Conservation (phyloP, 2,797 vertebrate species). For the Agapornis canus region DNA sequence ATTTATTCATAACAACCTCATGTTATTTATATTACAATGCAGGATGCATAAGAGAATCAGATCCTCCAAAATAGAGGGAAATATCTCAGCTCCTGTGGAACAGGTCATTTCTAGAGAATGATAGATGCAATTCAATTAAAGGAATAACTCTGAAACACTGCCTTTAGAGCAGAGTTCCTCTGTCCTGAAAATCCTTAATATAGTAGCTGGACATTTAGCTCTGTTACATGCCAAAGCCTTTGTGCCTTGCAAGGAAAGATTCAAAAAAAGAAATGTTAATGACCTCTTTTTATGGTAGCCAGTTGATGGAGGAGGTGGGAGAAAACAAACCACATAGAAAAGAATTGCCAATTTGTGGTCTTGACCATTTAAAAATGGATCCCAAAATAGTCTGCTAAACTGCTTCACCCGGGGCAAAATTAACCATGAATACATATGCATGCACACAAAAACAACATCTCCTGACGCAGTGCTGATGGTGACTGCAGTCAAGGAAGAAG, state of each 20-base stretch:
- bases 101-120: background rate
- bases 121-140: background rate
- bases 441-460: constrained; percentile 61
- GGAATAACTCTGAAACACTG: background rate
- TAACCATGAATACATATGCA: constrained; percentile 54
- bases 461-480: constrained; percentile 50
- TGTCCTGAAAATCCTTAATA: background rate
- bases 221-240: background rate
- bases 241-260: background rate
- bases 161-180: background rate
- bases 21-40: constrained; percentile 28
- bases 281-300: constrained; percentile 17
- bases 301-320: constrained; percentile 15
- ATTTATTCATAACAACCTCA: constrained; percentile 19
- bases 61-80: background rate
- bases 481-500: constrained; percentile 62
- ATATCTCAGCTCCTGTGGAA: background rate
- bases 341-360: constrained; percentile 58
- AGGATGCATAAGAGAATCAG: background rate
- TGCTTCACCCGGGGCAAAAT: constrained; percentile 57
- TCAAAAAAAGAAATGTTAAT: background rate
- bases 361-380: constrained; percentile 56
- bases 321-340: constrained; percentile 36
- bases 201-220: background rate
- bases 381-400: constrained; percentile 63